Evolutionary conservation across 2,888 invertebrate species (phyloP).

Genomic region (Fissipunctia ypsillon): DNA sequence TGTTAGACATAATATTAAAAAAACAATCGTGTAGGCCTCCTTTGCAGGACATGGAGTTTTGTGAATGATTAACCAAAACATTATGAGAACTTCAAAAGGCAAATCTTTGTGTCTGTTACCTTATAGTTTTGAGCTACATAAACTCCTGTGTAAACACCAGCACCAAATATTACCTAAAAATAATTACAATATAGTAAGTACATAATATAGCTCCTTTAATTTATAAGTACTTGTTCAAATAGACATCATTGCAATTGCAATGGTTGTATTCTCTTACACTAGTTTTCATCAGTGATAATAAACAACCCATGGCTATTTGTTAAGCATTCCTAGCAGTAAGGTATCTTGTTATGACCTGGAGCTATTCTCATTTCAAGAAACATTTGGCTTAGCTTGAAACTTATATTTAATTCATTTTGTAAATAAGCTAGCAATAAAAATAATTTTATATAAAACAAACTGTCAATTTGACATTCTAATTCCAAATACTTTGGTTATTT

Average conservation of each 20-base stretch:
- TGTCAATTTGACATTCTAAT: constrained; percentile 52
- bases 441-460: constrained; percentile 34
- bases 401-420: background rate
- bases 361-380: background rate
- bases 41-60: constrained; percentile 43
- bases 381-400: constrained; percentile 5
- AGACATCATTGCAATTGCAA: background rate
- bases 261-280: constrained; percentile 54
- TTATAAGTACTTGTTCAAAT: background rate
- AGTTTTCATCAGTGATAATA: constrained; percentile 54
- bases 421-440: constrained; percentile 34
- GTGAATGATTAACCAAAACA: constrained; percentile 16
- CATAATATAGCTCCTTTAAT: background rate
- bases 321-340: background rate
- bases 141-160: constrained; percentile 94
- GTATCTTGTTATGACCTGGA: background rate
- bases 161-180: constrained; percentile 92
- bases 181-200: constrained; percentile 19
- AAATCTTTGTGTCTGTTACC: constrained; percentile 70
- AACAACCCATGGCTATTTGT: constrained; percentile 51
- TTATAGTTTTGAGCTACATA: constrained; percentile 92
- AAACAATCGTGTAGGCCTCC: constrained; percentile 55
- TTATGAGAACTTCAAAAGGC: background rate
- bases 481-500: constrained; percentile 32
- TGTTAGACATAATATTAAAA: background rate